Conservation (phyloP, 2,888 invertebrate species). For the Hoplodrina blanda region DNA sequence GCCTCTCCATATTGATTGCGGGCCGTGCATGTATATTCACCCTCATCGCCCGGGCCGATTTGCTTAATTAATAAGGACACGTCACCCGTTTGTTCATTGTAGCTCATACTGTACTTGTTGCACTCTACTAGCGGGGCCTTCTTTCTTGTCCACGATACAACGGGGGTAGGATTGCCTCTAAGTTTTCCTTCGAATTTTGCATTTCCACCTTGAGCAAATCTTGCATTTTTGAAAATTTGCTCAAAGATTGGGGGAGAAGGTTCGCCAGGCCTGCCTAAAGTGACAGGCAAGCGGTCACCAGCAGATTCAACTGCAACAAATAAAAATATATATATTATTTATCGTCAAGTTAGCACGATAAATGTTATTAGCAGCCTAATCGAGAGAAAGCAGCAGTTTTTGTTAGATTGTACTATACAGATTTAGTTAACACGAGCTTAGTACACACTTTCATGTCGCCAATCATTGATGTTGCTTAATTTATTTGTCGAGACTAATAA, state of each 20-base stretch:
- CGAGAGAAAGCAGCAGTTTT: background rate
- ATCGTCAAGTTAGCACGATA: background rate
- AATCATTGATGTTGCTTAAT: background rate
- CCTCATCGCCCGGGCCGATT: conserved; percentile 98
- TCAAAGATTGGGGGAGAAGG: conserved; percentile 98
- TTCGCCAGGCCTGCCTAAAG: conserved; percentile 91
- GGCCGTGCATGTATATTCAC: conserved; percentile 98
- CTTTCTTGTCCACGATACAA: conserved; percentile 97
- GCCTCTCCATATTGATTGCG: conserved; percentile 99
- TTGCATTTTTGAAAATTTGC: conserved; percentile 98
- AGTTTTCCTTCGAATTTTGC: conserved; percentile 98
- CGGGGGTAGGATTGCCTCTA: conserved; percentile 97
- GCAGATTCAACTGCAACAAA: conserved; percentile 92
- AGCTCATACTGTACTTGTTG: conserved; percentile 96
- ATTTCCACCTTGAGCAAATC: conserved; percentile 98
- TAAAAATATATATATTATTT: conserved; percentile 59
- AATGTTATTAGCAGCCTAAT: background rate
- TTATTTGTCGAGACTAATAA: background rate
- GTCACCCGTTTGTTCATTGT: conserved; percentile 97
- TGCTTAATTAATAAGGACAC: conserved; percentile 97
- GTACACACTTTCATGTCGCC: background rate
- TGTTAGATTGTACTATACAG: background rate
- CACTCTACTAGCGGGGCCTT: conserved; percentile 95
- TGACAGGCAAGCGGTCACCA: conserved; percentile 85
- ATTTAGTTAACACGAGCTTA: too few species aligned